phyloP scores from a whole-genome alignment of 2,797 vertebrate genomes.

The Dendrocincla fuliginosa region DNA sequence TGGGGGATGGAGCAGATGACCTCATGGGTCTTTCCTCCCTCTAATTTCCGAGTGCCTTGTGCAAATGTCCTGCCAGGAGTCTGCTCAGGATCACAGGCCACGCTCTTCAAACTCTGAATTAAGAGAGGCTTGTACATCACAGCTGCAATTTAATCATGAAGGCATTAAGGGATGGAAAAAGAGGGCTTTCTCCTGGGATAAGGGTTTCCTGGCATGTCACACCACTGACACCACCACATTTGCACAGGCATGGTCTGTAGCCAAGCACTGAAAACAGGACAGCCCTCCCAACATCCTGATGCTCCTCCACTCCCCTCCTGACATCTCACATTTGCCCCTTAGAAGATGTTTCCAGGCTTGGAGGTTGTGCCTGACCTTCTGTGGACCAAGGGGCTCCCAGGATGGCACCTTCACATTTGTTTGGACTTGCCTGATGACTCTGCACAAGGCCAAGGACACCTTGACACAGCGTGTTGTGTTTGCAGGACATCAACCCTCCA shows the following conservation, averaged over 20 bases:
- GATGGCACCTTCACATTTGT: background rate
- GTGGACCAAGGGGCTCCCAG: background rate
- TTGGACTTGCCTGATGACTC: background rate
- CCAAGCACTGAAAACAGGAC: background rate
- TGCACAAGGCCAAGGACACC: background rate
- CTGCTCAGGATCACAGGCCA: background rate
- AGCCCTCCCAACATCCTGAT: background rate
- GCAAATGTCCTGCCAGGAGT: background rate
- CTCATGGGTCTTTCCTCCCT: background rate
- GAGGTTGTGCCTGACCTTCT: background rate
- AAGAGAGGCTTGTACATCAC: background rate
- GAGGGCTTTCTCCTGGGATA: background rate
- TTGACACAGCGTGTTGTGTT: fast-evolving
- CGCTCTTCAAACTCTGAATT: background rate
- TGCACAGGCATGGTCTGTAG: background rate
- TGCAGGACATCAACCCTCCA: background rate
- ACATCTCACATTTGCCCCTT: background rate
- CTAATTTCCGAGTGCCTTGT: background rate
- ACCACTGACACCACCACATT: background rate
- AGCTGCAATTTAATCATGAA: background rate
- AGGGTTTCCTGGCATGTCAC: background rate
- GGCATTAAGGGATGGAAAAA: background rate
- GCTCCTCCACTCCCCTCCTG: background rate
- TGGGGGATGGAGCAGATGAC: background rate
- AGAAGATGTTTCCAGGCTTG: fast-evolving